Conservation (phyloP, 2,888 invertebrate genomes). For the Siphonodentalium dalli region DNA sequence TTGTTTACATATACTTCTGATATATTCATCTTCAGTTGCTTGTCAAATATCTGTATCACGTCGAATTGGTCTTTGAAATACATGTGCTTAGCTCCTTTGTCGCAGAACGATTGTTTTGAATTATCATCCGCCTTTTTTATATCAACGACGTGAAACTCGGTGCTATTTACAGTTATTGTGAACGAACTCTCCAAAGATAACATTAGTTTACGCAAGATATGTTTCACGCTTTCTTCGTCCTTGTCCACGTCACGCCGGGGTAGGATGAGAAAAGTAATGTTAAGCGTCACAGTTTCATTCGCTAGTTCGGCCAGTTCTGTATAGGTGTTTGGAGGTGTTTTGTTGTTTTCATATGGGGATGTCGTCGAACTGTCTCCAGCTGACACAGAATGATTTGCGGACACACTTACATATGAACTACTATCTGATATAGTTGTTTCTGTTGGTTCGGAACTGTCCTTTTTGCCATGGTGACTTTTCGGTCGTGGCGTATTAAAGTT, state of each 20-base stretch:
- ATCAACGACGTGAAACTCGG: conserved; percentile 35
- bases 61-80: conserved; percentile 16
- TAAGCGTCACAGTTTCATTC: conserved; percentile 8
- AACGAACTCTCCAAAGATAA: too few species aligned
- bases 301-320: too few species aligned
- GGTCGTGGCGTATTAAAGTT: too few species aligned
- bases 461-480: too few species aligned
- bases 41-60: background rate
- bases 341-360: too few species aligned
- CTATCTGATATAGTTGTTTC: too few species aligned
- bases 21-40: background rate
- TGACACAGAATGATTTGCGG: too few species aligned
- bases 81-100: conserved; percentile 19
- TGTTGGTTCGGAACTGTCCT: too few species aligned
- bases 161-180: conserved; percentile 44
- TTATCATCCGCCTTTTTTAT: conserved; percentile 21
- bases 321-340: too few species aligned
- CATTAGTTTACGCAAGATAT: conserved; percentile 32
- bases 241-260: conserved; percentile 29
- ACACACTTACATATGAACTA: too few species aligned
- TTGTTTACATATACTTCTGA: conserved; percentile 33
- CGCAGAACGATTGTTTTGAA: conserved; percentile 24
- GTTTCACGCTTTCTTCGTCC: conserved; percentile 30
- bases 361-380: too few species aligned
- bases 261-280: conserved; percentile 41